Evolutionary conservation across 2,113 vertebrate genomes (phyloP), one percentile per base, ranked within the genome.

Genomic region (Desmodus rotundus): DNA sequence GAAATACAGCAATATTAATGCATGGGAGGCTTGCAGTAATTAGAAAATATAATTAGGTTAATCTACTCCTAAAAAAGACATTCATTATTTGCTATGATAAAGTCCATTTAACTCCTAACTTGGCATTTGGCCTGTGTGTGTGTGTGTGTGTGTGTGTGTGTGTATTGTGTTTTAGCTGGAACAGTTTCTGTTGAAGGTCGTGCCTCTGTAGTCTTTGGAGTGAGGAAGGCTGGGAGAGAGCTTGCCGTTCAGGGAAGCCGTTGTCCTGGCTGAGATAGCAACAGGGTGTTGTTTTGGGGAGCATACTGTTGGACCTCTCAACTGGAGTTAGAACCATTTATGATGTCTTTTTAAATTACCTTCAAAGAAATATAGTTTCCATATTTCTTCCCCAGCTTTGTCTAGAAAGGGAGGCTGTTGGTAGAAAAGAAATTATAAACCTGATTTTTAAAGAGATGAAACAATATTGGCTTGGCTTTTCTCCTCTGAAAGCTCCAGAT

Each of bases 1-100:
- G 96, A 96, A 95, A 95, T 93, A 96, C 36, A 87, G 76, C 89
- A 93, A 87, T 74, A 70, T 93, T 86, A 91, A 96, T 84, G 83
- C 52, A 63, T n/a, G 86, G 87, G 93, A 96, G 92, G 38, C 80
- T 89, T 82, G 17, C 47, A 92, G 43, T 92, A 91, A 95, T 97
- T 95, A 97, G 87, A 95, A 94, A 94, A 86, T 93, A 88, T 22
- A 67, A 54, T 86, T 97, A n/a, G 36, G 85, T 96, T 95, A 93
- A 96, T 94, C 90, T 92, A 0, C 63, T 95, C 92, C 87, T 93
- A 72, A 87, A 83, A 97, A 97, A 93, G 52, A 86, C 76, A 45
- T 76, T 94, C 38, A 54, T 97, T 95, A 83, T 97, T 90, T 96
- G 87, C 54, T 86, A 2, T 65, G 56, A 96, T 96, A 83, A 83